These are phyloP conservation scores for Ascaphus truei DNA, from an alignment of 2,113 vertebrate genomes.

Conservation along the genomic window DNA sequence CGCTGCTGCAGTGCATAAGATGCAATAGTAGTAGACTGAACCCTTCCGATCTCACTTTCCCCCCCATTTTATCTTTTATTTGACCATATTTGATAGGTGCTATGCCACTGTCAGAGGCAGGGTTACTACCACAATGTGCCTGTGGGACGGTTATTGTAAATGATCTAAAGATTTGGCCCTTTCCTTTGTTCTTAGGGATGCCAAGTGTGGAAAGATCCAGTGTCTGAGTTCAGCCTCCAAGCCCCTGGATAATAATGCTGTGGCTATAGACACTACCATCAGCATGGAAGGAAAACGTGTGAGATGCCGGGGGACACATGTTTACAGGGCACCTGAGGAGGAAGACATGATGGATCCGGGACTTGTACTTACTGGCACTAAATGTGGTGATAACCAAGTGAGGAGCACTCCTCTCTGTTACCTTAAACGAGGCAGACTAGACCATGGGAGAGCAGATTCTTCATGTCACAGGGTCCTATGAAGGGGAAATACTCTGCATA, in stretches of 20 bases:
- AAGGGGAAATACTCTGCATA: neutral
- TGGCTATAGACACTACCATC: conserved; percentile 85
- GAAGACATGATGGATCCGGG: conserved; percentile 91
- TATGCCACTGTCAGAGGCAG: too few relatives aligned
- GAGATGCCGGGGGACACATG: conserved; percentile 82
- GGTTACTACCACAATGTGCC: too few relatives aligned
- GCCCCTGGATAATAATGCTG: conserved; percentile 80
- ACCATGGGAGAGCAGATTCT: too few relatives aligned
- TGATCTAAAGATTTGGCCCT: too few relatives aligned
- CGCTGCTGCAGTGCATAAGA: too few relatives aligned
- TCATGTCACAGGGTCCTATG: too few relatives aligned
- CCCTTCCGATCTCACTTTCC: too few relatives aligned
- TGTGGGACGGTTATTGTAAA: too few relatives aligned
- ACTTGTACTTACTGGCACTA: conserved; percentile 90
- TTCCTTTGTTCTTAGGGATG: conserved; percentile 69
- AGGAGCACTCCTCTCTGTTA: conserved; percentile 21
- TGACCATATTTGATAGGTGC: too few relatives aligned
- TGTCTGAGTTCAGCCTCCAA: conserved; percentile 75
- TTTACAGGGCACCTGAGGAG: conserved; percentile 69
- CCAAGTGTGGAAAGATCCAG: conserved; percentile 95
- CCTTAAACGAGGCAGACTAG: too few relatives aligned
- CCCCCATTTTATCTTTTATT: too few relatives aligned
- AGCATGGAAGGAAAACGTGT: conserved; percentile 48
- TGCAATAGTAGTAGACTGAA: too few relatives aligned
- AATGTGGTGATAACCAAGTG: conserved; percentile 86